Evolutionary conservation across 1,140 invertebrate species (phyloP).

Genomic region (Luehdorfia chinensis): DNA sequence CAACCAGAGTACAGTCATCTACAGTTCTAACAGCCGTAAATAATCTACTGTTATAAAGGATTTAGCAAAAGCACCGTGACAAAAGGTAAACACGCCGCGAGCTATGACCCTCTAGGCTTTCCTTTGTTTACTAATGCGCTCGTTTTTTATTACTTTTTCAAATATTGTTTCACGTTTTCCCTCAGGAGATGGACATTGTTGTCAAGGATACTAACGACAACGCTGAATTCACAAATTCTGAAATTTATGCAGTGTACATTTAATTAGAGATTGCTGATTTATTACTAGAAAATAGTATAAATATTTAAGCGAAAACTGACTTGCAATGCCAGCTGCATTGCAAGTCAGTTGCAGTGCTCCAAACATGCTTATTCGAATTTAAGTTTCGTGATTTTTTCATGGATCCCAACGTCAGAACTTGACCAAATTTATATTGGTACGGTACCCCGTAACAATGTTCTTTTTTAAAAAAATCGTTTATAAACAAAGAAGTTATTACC

Average conservation of each 20-base stretch:
- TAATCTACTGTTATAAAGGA: constrained; percentile 27
- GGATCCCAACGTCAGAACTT: too few relatives aligned
- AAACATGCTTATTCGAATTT: too few relatives aligned
- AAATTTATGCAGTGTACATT: constrained; percentile 2
- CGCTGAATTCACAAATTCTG: constrained; percentile 24
- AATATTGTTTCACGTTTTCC: constrained; percentile 19
- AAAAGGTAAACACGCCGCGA: constrained; percentile 48
- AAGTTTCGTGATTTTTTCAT: too few relatives aligned
- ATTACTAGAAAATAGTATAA: background rate
- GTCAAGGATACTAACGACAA: constrained; percentile 28
- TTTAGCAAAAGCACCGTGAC: constrained; percentile 47
- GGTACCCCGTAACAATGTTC: too few relatives aligned
- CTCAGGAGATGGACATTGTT: constrained; percentile 28
- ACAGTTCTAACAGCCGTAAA: constrained; percentile 13
- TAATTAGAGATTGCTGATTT: constrained; percentile 4
- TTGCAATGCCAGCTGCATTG: too few relatives aligned
- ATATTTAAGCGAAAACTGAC: too few relatives aligned
- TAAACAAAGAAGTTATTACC: too few relatives aligned
- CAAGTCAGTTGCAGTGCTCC: too few relatives aligned
- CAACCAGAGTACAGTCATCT: too few relatives aligned
- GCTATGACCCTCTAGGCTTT: constrained; percentile 51
- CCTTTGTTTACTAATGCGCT: constrained; percentile 51
- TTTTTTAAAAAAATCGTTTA: too few relatives aligned
- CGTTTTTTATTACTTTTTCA: constrained; percentile 35
- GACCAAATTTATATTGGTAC: too few relatives aligned